These are phyloP conservation scores for Linyphia triangularis DNA, from an alignment of 2,888 invertebrate species.

Conservation along the genomic window DNA sequence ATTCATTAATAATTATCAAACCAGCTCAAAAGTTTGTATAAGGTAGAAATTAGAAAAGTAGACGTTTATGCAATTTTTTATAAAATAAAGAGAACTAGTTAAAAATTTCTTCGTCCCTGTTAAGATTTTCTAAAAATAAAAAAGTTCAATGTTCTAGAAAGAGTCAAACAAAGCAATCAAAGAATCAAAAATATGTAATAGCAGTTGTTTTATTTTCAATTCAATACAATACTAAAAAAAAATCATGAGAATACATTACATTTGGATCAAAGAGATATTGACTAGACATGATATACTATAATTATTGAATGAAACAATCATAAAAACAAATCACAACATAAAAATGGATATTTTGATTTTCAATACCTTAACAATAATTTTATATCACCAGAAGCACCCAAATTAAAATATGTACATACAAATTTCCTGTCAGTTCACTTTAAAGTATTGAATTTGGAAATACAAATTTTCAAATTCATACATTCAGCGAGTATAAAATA, in stretches of 20 bases:
- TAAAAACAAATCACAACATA: constrained; percentile 1
- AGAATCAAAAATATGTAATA: constrained; percentile 1
- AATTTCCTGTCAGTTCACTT: too few species aligned
- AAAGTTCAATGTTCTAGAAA: too few species aligned
- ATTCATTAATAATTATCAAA: too few species aligned
- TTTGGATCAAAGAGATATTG: constrained; percentile 52
- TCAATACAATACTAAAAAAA: constrained; percentile 37
- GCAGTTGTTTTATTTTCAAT: constrained; percentile 63
- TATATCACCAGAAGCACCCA: constrained; percentile 27
- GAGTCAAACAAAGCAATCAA: too few species aligned
- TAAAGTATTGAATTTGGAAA: background rate
- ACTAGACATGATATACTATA: constrained; percentile 72
- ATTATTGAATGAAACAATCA: constrained; percentile 45
- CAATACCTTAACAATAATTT: background rate
- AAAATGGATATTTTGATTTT: constrained; percentile 36
- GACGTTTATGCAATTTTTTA: too few species aligned
- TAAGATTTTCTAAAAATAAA: too few species aligned
- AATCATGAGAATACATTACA: constrained; percentile 42
- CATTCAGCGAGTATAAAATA: background rate
- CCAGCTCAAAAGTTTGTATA: too few species aligned
- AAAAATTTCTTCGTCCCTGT: too few species aligned
- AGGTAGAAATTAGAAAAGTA: too few species aligned
- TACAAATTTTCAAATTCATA: background rate
- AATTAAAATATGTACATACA: constrained; percentile 61
- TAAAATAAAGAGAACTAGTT: too few species aligned